These are phyloP conservation scores for Netelia virgata DNA, from an alignment of 2,888 invertebrate species.

Conservation along the genomic window DNA sequence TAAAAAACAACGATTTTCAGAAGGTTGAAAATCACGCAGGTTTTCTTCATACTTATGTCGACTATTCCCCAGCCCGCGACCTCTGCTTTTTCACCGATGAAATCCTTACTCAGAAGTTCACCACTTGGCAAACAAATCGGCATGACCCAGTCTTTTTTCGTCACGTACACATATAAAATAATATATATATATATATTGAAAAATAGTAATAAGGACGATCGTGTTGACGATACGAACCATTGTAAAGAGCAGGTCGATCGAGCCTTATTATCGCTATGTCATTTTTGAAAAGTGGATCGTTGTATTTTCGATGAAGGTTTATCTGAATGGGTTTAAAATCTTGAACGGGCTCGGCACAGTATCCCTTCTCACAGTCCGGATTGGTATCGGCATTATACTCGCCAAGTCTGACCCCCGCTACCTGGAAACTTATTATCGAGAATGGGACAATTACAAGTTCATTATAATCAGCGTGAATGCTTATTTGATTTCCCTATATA, in stretches of 20 bases:
- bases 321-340: slow-evolving; percentile 78
- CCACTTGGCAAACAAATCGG: slow-evolving; percentile 87
- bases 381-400: slow-evolving; percentile 80
- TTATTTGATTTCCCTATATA: background rate
- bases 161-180: no score
- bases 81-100: slow-evolving; percentile 84
- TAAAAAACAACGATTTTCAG: slow-evolving; percentile 9
- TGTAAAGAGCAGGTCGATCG: slow-evolving; percentile 75
- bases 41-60: slow-evolving; percentile 76
- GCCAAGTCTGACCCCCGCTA: slow-evolving; percentile 78
- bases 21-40: slow-evolving; percentile 1
- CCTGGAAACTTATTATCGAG: slow-evolving; percentile 66
- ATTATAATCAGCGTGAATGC: no score
- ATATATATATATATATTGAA: background rate
- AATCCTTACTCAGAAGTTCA: slow-evolving; percentile 81
- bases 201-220: background rate
- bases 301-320: slow-evolving; percentile 78
- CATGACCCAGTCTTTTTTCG: slow-evolving; percentile 80
- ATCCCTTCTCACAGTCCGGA: slow-evolving; percentile 78
- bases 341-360: slow-evolving; percentile 80
- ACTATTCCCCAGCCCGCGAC: slow-evolving; percentile 87
- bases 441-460: background rate
- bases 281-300: slow-evolving; percentile 76
- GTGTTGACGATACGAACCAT: slow-evolving; percentile 75
- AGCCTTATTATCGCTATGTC: slow-evolving; percentile 84